Evolutionary conservation across 1,140 invertebrate species (phyloP), one percentile per base, ranked within the genome.

Genomic region (Sarcophaga peregrina): DNA sequence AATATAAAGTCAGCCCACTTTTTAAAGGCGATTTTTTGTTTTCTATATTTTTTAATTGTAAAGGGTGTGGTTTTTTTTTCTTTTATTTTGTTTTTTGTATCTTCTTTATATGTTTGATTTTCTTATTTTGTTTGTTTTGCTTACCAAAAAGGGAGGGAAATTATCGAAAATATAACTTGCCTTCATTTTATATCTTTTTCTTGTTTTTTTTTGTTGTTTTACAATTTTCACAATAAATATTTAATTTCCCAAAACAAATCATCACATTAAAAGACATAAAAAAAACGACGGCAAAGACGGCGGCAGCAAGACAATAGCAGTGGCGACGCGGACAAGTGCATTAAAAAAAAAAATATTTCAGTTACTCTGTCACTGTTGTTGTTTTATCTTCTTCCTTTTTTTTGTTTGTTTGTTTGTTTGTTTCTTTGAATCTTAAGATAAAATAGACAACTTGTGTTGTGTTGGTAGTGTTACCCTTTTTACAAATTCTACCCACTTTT

Each of bases 171-270:
- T 37, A 37, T 37, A 37, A 37, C 4, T 37, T 4, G 25, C 5
- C 7, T 58, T 58, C 54, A n/a, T 58, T 58, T n/a, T 58, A 15
- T 58, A 15, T 58, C 3, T 0, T 58, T 10, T 37, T 2, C 4
- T 37, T 68, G 20, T 25, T 68, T 17, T 25, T 68, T 68, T 68
- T 68, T 37, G n/a, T 37, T 37, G 1, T 37, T 1, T 37, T 20
- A n/a, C 0, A 7, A 0, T 68, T 20, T 8, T 68, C 20, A 1
- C 62, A 7, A 68, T 68, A 68, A 68, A 68, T 10, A 9, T 20
- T 68, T 68, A 20, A 20, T 20, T 20, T 68, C 17, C 20, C 17
- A 68, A 68, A 68, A 68, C 62, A 68, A 68, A 68, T 68, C 62
- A 68, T 68, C 62, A 68, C n/a, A 58, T 68, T 5, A 68, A 68